Base-by-base conservation (phyloP, 2,797 vertebrate species). In the Pteropus rufus region DNA sequence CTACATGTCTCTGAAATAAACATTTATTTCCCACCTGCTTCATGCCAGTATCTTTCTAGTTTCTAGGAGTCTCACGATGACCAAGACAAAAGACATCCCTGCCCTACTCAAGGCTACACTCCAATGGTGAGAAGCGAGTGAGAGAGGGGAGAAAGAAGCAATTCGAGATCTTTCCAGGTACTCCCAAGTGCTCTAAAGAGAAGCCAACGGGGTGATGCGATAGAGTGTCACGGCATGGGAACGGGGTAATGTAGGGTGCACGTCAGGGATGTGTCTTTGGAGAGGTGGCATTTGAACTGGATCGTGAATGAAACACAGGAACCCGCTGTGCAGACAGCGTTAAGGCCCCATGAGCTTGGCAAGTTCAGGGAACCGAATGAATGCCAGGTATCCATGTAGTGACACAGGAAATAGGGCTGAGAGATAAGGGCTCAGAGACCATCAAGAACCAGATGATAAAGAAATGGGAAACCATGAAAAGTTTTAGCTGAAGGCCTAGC, bases 1-100 rank as follows among this genome's bases (percentile, higher is more conserved):
- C 16, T 31, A 9, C n/a, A 70, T 39, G 7, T 34, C 96, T 94
- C 64, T 73, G 26, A 89, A 76, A 89, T 56, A 64, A 85, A 85
- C 65, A 69, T n/a, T 8, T 14, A 18, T 60, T 93, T 64, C 82
- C 39, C 1, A 23, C 3, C 49, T 84, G n/a, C 9, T 46, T 29
- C 73, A 73, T 49, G 60, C 12, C 46, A 73, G 12, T 24, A n/a
- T 49, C 44, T 3, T 6, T 36, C n/a, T 46, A 12, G 31, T 60
- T 70, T 4, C n/a, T 49, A 60, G 34, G 31, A 11, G 9, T 64
- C 36, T 81, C 7, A 3, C 11, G 39, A 16, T 21, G 36, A 46
- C 70, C 21, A 52, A 24, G 29, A 62, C 16, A 72, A 29, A 64
- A 81, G 75, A 54, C 3, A 64, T 18, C 12, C 3, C 8, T 9